Conservation (phyloP, 2,113 vertebrate genomes). For the Rhabdornis inornatus region DNA sequence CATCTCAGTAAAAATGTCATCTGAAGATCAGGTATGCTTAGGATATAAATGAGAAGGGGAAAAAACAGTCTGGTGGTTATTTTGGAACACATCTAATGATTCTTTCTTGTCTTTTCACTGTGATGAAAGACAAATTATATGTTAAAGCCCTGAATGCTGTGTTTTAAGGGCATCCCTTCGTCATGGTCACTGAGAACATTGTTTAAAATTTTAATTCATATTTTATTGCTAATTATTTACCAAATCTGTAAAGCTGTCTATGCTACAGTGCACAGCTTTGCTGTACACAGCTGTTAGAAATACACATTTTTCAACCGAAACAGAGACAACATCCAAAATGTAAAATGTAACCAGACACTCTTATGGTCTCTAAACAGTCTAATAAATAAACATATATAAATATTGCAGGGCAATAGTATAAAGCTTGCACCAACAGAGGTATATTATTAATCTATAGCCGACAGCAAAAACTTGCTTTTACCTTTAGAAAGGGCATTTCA, state of each 20-base stretch:
- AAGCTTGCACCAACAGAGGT: neutral
- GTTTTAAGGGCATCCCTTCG: neutral
- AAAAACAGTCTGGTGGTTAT: neutral
- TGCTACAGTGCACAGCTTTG: neutral
- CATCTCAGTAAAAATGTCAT: neutral
- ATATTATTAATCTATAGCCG: neutral
- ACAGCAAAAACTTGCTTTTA: neutral
- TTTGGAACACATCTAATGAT: neutral
- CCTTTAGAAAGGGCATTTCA: constrained; percentile 2
- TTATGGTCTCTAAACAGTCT: neutral
- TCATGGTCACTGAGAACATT: neutral
- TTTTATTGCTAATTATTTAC: neutral
- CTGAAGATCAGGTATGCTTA: neutral
- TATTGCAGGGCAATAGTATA: neutral
- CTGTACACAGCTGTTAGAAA: neutral
- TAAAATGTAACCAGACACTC: neutral
- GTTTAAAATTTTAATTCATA: neutral
- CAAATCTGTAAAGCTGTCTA: neutral
- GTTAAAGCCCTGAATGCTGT: neutral
- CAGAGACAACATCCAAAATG: neutral
- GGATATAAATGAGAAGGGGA: neutral
- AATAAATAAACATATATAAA: constrained; percentile 55
- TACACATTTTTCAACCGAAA: neutral
- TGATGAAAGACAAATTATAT: neutral
- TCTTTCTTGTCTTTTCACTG: neutral